These are phyloP conservation scores for Ictalurus furcatus DNA, from an alignment of 2,113 vertebrate genomes.

Conservation along the genomic window DNA sequence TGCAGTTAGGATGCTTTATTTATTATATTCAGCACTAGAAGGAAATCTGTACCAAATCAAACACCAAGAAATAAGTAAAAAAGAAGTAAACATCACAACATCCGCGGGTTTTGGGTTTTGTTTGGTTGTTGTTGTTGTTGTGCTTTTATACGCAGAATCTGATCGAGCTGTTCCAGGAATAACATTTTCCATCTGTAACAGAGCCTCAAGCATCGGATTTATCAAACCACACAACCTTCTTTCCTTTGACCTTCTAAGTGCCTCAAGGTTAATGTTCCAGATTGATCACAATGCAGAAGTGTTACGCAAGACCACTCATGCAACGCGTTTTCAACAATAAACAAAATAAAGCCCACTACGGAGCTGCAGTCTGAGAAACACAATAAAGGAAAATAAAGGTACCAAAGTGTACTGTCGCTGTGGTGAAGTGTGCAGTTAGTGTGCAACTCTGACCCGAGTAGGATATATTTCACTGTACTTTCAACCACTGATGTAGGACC, in stretches of 20 bases:
- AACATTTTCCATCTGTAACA: slow-evolving; percentile 19
- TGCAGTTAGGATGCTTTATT: background rate
- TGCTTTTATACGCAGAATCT: background rate
- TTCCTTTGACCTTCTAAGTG: background rate
- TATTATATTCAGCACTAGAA: background rate
- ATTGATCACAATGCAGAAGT: background rate
- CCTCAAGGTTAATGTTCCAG: background rate
- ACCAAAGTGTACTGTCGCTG: background rate
- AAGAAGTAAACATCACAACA: background rate
- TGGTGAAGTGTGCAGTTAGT: background rate
- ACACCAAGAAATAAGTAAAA: background rate
- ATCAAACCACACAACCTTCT: slow-evolving; percentile 11
- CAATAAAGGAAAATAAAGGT: background rate
- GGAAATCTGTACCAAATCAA: background rate
- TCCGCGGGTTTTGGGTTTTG: too few species aligned
- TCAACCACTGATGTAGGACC: background rate
- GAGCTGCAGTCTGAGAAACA: background rate
- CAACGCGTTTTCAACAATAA: background rate
- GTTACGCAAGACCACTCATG: background rate
- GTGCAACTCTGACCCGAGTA: background rate
- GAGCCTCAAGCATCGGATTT: background rate
- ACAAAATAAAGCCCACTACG: background rate
- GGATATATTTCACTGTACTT: background rate
- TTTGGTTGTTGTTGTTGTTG: too few species aligned
- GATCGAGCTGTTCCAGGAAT: slow-evolving; percentile 5